Evolutionary conservation across 1,140 invertebrate species (phyloP).

Genomic region (Saccostrea cuccullata): DNA sequence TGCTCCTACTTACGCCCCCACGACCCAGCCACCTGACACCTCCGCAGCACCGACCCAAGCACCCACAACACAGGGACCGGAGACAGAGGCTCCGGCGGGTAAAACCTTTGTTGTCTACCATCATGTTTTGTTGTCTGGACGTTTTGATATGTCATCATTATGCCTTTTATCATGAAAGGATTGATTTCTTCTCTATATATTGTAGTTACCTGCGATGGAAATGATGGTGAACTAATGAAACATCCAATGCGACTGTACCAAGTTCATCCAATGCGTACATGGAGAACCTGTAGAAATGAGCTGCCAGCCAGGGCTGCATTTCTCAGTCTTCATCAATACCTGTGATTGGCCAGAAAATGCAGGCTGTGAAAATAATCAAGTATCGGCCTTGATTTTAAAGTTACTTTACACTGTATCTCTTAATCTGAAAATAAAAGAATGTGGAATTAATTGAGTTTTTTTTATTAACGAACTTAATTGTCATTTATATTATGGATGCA

Average conservation of each 20-base stretch:
- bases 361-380: neutral
- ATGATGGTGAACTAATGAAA: neutral
- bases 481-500: no score
- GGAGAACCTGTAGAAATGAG: neutral
- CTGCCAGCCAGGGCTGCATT: slow-evolving; percentile 1
- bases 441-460: no score
- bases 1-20: neutral
- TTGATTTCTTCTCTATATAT: neutral
- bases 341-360: neutral
- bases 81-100: neutral
- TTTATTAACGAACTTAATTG: no score
- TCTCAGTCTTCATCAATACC: neutral
- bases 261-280: neutral
- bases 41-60: neutral
- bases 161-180: no score
- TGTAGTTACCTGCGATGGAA: neutral
- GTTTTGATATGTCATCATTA: no score
- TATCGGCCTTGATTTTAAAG: no score
- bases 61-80: neutral
- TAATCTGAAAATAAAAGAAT: no score
- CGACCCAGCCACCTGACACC: neutral
- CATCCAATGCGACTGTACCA: neutral
- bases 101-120: neutral
- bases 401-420: no score
- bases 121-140: no score